These are phyloP conservation scores for Pachyrhynchus sulphureomaculatus DNA, from an alignment of 1,140 invertebrate species.

Conservation along the genomic window DNA sequence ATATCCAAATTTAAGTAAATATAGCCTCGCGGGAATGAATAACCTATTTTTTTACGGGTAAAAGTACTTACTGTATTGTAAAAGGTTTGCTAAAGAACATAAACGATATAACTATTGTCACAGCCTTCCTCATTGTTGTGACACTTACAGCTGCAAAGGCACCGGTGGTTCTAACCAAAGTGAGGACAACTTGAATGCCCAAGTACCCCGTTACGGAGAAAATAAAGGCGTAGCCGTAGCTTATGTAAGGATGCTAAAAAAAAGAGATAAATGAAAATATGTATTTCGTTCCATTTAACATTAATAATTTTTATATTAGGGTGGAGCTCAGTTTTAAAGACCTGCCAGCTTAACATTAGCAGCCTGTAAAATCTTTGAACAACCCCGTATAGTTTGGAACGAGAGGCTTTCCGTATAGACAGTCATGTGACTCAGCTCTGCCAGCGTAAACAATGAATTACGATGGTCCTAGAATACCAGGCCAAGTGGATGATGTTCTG, in stretches of 20 bases:
- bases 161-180: conserved; percentile 81
- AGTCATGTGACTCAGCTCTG: too few species aligned
- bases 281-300: not conserved
- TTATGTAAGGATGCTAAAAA: conserved; percentile 69
- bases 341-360: too few species aligned
- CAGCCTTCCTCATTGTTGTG: conserved; percentile 83
- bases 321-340: too few species aligned
- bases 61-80: conserved; percentile 78
- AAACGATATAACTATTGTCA: conserved; percentile 92
- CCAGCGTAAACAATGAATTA: too few species aligned
- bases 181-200: conserved; percentile 89
- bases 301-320: too few species aligned
- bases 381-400: too few species aligned
- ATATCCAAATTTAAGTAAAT: not conserved
- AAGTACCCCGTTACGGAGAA: conserved; percentile 89
- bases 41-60: not conserved
- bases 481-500: too few species aligned
- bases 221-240: conserved; percentile 82
- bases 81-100: conserved; percentile 94
- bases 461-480: too few species aligned
- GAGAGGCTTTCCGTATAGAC: too few species aligned
- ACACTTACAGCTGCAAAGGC: conserved; percentile 91
- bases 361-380: too few species aligned
- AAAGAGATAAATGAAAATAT: not conserved
- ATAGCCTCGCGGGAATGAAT: not conserved